Base-by-base conservation (phyloP, 2,113 vertebrate genomes). In the Bungarus multicinctus region DNA sequence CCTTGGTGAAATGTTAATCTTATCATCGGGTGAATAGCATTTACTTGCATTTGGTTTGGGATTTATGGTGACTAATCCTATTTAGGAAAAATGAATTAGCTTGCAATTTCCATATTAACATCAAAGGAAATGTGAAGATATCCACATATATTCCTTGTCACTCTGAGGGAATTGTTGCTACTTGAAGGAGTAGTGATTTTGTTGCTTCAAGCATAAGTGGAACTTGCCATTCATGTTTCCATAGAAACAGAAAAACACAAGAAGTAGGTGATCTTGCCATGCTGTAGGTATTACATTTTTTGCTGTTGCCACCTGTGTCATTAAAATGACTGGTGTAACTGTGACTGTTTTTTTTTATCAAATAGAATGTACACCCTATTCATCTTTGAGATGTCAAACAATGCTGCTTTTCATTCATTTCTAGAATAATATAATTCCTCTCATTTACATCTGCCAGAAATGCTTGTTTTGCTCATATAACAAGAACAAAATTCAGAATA, bases 161-260 rank as follows among this genome's bases (percentile, higher is more conserved):
- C 25, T 81, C 87, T 85, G 34, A 92, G 39, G 74, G 52, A 53
- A 81, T 16, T 89, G 54, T 81, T 92, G 14, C 85, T 81, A 81
- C 34, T 89, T 87, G 34, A n/a, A 87, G 74, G 34, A 81, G 74
- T 43, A 81, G 74, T 8, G 16, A 34, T 93, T 93, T 87, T 25
- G 43, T 58, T 85, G 57, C 43, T 64, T 69, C 57, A 87, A 64
- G 93, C 94, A 97, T 97, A 97, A 97, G 97, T 97, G 96, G 97
- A 97, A 97, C 96, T 97, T 97, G 93, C 97, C 97, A 98, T 98
- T 98, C 97, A 93, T 52, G 98, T 98, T 98, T 93, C 98, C 96
- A 98, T 98, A 96, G 98, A 97, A 98, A 98, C 98, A 95, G 95
- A 94, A 95, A 98, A 97, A 94, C 95, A 97, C 97, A 92, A 95